Evolutionary conservation across 2,113 vertebrate genomes (phyloP), one percentile per base, ranked within the genome.

Genomic region (Takifugu flavidus): DNA sequence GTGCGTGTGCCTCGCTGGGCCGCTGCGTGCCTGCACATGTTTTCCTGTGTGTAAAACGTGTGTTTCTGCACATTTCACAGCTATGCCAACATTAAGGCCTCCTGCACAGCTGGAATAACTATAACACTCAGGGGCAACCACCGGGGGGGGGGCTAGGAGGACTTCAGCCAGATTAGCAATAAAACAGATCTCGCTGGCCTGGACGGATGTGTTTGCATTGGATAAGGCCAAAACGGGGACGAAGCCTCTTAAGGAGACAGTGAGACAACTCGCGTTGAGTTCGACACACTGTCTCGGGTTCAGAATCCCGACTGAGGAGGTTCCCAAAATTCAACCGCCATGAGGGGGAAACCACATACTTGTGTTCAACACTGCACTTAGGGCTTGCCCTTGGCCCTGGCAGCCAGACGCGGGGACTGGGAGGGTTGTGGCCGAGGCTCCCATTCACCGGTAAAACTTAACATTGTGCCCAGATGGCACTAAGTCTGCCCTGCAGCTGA

Each of bases 31-130:
- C 72, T 78, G 76, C 76, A 82, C 84, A 83, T 84, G 82, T 78
- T 75, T 78, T 67, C 67, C 75, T 63, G 67, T 44, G 54, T 78
- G 70, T 77, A 64, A 58, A 42, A 70, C 67, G 76, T 78, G 82
- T 83, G 81, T 89, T 86, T 83, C 82, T 74, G 69, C 80, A 78
- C 80, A 60, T 84, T 84, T 80, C 61, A 39, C 83, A 88, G 84
- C 86, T 87, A 84, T 80, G 83, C 86, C 87, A 89, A 88, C 83
- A 88, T 88, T 86, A 87, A 87, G 77, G 75, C 76, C 76, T 86
- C 65, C 67, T 79, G 79, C 84, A 86, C 87, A 88, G 86, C 84
- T 88, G 84, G 87, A 86, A 89, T 62, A 87, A 83, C 86, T 86
- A 75, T 86, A 87, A 84, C 76, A 85, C 76, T 66, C 71, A 75